Base-by-base conservation (phyloP, 2,113 vertebrate species). In the Capricornis sumatraensis region DNA sequence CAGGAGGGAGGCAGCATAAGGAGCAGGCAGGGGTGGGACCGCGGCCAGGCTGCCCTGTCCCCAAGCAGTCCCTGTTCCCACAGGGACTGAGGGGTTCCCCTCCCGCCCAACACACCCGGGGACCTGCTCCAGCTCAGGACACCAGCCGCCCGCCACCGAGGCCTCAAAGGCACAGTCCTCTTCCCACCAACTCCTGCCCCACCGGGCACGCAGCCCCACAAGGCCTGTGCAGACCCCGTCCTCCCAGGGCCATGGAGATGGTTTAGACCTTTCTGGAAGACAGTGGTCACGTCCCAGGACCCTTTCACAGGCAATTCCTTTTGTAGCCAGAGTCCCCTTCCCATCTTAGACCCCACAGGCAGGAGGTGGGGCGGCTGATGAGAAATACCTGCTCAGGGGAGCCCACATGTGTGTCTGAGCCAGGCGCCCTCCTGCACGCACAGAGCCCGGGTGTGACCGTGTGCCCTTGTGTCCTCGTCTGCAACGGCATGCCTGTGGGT, bases 191-290 rank as follows among this genome's bases (percentile, higher is more conserved):
- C 2, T 14, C 43, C 45, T 43, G 19, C 57, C 79, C 81, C 36
- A 8, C n/a, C 50, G 4, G 62, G 17, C 86, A 50, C 0, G 0
- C 2, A 11, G 57, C n/a, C 67, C n/a, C 47, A 52, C 16, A 17
- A 33, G 14, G 9, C 36, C 57, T 12, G 78, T 6, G 10, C 1
- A 33, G 78, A 90, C 23, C 50, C 58, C 50, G 45, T 58, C 53
- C 40, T 81, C 43, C 82, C 58, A 60, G 45, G n/a, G 53, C 4
- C 2, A 0, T 23, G 27, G 30, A 36, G 21, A 30, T 50, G 47
- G 17, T 6, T 36, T 67, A 55, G 76, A 62, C 3, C 33, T 74
- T 88, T 47, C 58, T 81, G 53, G 40, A 79, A 40, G 83, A 88
- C 1, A 1, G 13, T 4, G 78, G 33, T 15, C 45, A 21, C 16